Evolutionary conservation across 2,888 invertebrate species (phyloP), one percentile per base, ranked within the genome.

Genomic region (Melinopterus prodromus): DNA sequence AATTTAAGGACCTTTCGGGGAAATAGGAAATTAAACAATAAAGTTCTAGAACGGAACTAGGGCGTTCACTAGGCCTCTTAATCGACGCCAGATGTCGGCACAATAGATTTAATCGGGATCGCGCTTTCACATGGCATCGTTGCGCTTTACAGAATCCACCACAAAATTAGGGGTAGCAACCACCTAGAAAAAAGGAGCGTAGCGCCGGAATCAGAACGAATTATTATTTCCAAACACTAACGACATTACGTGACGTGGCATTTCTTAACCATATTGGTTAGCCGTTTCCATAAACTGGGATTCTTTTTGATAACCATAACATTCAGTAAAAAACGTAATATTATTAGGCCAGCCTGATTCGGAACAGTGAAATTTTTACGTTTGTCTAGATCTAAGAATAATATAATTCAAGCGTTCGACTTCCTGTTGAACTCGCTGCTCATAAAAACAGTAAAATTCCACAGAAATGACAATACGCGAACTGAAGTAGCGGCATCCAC

Each of bases 101-200:
- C 71, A 83, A 83, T 82, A 81, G 85, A 85, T 85, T 77, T 86
- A 85, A 86, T 86, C 85, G 84, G 82, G 85, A 86, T 86, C 85
- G 86, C 86, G 86, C 86, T 87, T 86, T 85, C 84, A 85, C 83
- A 84, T 85, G 84, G 86, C 53, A 53, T 53, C 83, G 84, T 83
- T 85, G 80, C 84, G 84, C 85, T 85, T 84, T 84, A 85, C 80
- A 85, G 86, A 86, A 86, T 86, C 84, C 82, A 86, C 86, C 85
- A 84, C 85, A 86, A 86, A 86, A 86, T 86, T 86, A 85, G 85
- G 86, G 85, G 84, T 84, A 84, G 84, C 83, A 84, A 85, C 53
- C 53, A 12, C 53, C 53, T 53, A 53, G 53, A 53, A 53, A 53
- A 53, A 53, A 84, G 85, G 84, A 79, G 81, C 78, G 53, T 53